Evolutionary conservation across 2,888 invertebrate species (phyloP), one percentile per base, ranked within the genome.

Genomic region (Epinotia bilunana): DNA sequence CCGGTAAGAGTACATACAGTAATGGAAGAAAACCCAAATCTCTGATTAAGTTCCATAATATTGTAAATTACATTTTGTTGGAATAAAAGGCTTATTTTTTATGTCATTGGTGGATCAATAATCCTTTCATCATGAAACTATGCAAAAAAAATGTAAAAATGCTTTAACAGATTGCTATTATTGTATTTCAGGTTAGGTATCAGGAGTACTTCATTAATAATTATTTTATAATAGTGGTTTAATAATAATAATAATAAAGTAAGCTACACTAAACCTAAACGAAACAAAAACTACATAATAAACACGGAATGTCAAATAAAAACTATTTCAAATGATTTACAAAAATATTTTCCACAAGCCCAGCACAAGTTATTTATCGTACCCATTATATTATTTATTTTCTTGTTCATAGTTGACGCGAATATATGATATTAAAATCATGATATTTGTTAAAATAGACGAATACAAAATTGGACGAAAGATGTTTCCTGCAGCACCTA

Each of bases 401-500:
- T 1, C n/a, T 61, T n/a, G 33, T 16, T n/a, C 2, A 12, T 39
- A n/a, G 2, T 33, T 33, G 7, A 39, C 9, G n/a, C 9, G 6
- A 61, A 16, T 49, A 13, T 63, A 43, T 20, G 2, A 46, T 16
- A 23, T 57, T 58, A 43, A 20, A 23, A 58, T 46, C 3, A 43
- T n/a, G 20, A 9, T 61, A 18, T 20, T 49, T 39, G 9, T 13
- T 13, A 1, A 55, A 64, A 28, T 33, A 69, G 53, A 53, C 23
- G 20, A 49, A 55, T 61, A 55, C 16, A 60, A 2, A 64, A 33
- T 53, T 12, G 39, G 49, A 60, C 53, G 49, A 53, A 43, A 53
- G 74, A 70, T 53, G 64, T 70, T 60, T 74, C 70, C 63, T 71
- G 60, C 74, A 64, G 74, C 74, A 71, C 74, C 71, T 74, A 70